Evolutionary conservation across 2,888 invertebrate genomes (phyloP), one percentile per base, ranked within the genome.

Genomic region (Horisme vitalbata): DNA sequence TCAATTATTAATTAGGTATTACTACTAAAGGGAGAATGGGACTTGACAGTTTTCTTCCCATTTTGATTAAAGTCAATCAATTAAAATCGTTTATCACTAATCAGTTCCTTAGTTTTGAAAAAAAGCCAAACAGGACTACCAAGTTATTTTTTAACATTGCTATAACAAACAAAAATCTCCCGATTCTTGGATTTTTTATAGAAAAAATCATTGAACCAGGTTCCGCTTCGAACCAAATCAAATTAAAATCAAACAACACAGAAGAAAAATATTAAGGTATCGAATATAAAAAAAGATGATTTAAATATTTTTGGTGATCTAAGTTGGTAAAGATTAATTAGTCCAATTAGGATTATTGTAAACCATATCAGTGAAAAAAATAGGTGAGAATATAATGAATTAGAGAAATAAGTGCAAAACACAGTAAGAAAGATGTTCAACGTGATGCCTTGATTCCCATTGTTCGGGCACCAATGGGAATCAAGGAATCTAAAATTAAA

Each of bases 161-260:
- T 37, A 27, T 51, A 47, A 26, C 31, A 52, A 49, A 43, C 30
- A 56, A 41, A 43, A 52, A 30, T 55, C 82, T 45, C 84, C 82
- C 76, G 67, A 80, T 79, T 87, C 68, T 55, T 83, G 71, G 83
- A 80, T 68, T 83, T 88, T 87, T 87, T 83, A 65, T 63, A 14
- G 57, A 76, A 84, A 87, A 88, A 84, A 78, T 65, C 84, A 80
- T 74, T 71, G 62, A 87, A 84, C 70, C 75, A 69, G 77, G 84
- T 82, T 68, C 84, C 48, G 48, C 49, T 21, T 24, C 31, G 1
- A 33, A 58, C 72, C 55, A 52, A 52, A 62, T 55, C 50, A 60
- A 68, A 59, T 35, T 59, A 51, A 75, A 79, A 75, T 66, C 52
- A 66, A 70, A 20, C 34, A 32, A 35, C 8, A 41, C 8, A 24